Percentiles rank a stretch among this genome's conserved stretches.
Evolutionary conservation across 2,797 vertebrate species (phyloP).

Genomic region (Falco columbarius): DNA sequence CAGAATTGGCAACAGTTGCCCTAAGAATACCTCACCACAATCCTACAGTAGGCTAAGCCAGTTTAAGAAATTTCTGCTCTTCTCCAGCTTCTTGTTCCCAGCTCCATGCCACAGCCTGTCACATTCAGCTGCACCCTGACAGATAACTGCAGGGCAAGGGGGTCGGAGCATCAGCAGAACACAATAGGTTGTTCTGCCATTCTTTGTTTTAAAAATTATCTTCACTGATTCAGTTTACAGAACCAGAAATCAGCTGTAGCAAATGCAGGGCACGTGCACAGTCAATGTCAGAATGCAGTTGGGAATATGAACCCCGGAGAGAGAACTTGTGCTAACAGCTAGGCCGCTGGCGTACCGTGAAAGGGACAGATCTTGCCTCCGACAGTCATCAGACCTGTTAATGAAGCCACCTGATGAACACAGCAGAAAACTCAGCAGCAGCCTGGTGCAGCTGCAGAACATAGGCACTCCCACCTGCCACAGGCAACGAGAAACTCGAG

Average conservation of each 20-base stretch:
- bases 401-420: neutral
- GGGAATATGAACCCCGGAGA: neutral
- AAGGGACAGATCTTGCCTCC: neutral
- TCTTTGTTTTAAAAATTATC: neutral
- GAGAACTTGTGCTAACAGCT: neutral
- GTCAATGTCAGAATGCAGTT: accelerated
- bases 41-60: neutral
- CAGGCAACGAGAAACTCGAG: neutral
- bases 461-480: neutral
- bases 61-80: neutral
- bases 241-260: neutral
- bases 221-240: neutral
- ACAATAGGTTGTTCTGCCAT: neutral
- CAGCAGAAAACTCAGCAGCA: neutral
- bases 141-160: accelerated
- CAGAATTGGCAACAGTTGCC: neutral
- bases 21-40: neutral
- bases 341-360: too few species aligned
- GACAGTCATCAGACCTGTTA: neutral
- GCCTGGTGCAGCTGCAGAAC: neutral
- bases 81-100: neutral
- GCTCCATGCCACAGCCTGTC: neutral
- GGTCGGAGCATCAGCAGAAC: accelerated
- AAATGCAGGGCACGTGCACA: neutral
- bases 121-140: neutral